Base-by-base conservation (phyloP, 2,888 invertebrate genomes). In the Diarsia mendica region DNA sequence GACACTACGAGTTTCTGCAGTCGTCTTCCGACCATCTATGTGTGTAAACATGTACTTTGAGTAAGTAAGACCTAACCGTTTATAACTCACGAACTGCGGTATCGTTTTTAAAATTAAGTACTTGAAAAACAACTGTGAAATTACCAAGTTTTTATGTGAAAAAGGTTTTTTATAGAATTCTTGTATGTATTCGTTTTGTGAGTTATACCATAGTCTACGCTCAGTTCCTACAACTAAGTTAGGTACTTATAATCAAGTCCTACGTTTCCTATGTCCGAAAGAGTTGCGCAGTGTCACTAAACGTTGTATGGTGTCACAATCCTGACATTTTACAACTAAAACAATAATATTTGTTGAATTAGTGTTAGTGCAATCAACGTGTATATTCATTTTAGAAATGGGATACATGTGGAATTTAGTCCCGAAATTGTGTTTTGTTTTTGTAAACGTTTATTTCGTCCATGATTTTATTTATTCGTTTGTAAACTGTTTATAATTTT, bases 401-500 rank as follows among this genome's bases (percentile, higher is more conserved):
- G 66, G 65, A 39, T 76, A 60, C 76, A 67, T 77, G 68, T 74
- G 66, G 70, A 74, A 44, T 66, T 68, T 75, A 75, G 61, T 86
- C 64, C 73, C 60, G 46, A 74, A 77, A 72, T 79, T 79, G 72
- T 82, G 75, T 87, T 84, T 86, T 80, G 74, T 80, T 83, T 85
- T 78, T 83, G 75, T 81, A 89, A 85, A 89, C 88, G 79, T 89
- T 90, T 87, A 87, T 90, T 91, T 90, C 89, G 88, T 84, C 87
- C 91, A 89, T 85, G 84, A 86, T 89, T 89, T 89, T 87, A 87
- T 87, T 85, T 78, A 85, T 85, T 83, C 48, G 76, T 91, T 89
- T 91, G 78, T 93, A 90, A 91, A 90, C 87, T 88, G 89, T 92
- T 93, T 92, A 90, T 90, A 88, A 82, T 87, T 92, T 70, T 92